These are phyloP conservation scores for Neosalanx taihuensis DNA, from an alignment of 2,797 vertebrate genomes.

Conservation along the genomic window DNA sequence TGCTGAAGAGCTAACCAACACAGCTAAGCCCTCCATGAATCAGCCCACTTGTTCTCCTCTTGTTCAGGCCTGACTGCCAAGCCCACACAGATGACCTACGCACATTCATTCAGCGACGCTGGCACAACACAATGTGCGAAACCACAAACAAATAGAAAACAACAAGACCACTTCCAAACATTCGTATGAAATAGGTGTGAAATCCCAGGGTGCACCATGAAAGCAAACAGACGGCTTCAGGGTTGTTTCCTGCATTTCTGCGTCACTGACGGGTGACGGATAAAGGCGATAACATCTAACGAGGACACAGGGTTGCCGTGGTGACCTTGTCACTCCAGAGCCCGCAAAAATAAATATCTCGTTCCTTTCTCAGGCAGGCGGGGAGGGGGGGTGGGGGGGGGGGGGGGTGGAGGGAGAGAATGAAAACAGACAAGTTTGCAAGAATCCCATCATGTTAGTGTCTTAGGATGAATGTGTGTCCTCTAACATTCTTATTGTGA, in stretches of 20 bases:
- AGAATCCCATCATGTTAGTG: neutral
- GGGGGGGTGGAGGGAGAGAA: too few species aligned
- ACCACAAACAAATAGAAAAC: slow-evolving; percentile 15
- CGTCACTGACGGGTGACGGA: too few species aligned
- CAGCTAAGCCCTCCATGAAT: slow-evolving; percentile 27
- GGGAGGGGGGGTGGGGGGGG: too few species aligned
- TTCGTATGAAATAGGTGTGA: neutral
- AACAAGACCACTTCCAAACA: neutral
- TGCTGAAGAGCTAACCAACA: slow-evolving; percentile 8
- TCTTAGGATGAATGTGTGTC: neutral
- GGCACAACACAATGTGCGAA: neutral
- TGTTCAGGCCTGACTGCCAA: slow-evolving; percentile 11
- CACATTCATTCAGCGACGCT: slow-evolving; percentile 16
- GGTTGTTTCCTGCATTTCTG: too few species aligned
- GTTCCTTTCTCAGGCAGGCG: neutral
- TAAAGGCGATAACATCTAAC: too few species aligned
- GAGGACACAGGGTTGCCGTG: neutral
- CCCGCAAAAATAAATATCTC: neutral
- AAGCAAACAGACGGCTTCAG: too few species aligned
- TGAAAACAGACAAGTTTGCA: neutral
- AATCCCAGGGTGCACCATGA: too few species aligned
- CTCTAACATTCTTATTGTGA: neutral
- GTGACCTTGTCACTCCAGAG: neutral
- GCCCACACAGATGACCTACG: slow-evolving; percentile 27
- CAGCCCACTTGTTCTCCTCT: slow-evolving; percentile 29